Conservation (phyloP, 2,113 vertebrate genomes). For the Cranoglanis bouderius region DNA sequence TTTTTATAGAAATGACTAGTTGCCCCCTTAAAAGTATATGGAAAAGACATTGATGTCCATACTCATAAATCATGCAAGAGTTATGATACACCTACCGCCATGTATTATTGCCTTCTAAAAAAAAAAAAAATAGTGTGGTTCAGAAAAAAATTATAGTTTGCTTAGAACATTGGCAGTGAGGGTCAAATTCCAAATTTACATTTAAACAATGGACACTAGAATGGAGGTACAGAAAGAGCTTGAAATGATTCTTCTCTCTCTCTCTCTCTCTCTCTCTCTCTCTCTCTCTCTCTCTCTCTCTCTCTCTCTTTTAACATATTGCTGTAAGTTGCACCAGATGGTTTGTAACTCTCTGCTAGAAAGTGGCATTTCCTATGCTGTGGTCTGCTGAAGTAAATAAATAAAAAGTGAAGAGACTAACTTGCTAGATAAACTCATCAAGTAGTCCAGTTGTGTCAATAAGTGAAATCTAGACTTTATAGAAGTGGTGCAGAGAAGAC, state of each 20-base stretch:
- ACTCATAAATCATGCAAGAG: slow-evolving; percentile 14
- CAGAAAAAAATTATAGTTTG: not conserved
- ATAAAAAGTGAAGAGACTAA: not conserved
- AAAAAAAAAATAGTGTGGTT: not conserved
- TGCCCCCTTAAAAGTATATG: not conserved
- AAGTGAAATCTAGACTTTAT: not conserved
- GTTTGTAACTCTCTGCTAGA: not conserved
- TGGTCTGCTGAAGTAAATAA: not conserved
- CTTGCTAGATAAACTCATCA: not conserved
- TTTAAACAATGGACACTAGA: not conserved
- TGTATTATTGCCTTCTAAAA: not conserved
- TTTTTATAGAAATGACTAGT: not conserved
- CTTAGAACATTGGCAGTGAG: not conserved
- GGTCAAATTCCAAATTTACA: not conserved
- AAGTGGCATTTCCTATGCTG: not conserved
- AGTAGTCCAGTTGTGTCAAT: not conserved
- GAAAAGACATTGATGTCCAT: not conserved
- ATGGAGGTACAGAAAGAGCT: not conserved
- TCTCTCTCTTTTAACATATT: not conserved
- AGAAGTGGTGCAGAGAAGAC: not conserved
- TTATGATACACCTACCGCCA: not conserved
- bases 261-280: too few species aligned
- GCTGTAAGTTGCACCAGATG: not conserved
- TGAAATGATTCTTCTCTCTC: not conserved
- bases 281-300: not conserved